Evolutionary conservation across 2,113 vertebrate genomes (phyloP), one percentile per base, ranked within the genome.

Genomic region (Diglossa brunneiventris): DNA sequence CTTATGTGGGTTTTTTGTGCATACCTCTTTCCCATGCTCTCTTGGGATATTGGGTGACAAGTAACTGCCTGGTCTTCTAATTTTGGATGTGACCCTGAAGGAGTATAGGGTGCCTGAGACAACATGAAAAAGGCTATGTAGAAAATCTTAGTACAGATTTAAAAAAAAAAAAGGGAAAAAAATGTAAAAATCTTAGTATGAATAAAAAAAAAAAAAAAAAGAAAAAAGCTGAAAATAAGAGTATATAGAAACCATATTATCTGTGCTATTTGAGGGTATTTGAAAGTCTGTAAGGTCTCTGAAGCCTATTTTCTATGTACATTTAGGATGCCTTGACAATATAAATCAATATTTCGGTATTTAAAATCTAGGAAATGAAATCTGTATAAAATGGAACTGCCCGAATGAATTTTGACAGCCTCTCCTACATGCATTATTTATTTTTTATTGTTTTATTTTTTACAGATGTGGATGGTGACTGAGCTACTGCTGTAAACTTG

Each of bases 311-410:
- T 91, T 78, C 75, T 88, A 7, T 31, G 9, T 66, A 46, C 61
- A n/a, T 58, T 93, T 87, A 81, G 61, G 79, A 75, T 89, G 18
- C 18, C 37, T 83, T 90, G 64, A 72, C 47, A 93, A 88, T 55
- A 78, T 83, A 83, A 90, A 94, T 94, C 79, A 86, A 27, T 83
- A 90, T 74, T 88, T 94, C 14, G 41, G 39, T 78, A 63, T 93
- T 96, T 90, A 89, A 93, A 95, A 74, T 63, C 42, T 55, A 85
- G 55, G 64, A 93, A 95, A 93, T 94, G n/a, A 92, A 90, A 90
- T 86, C 68, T 78, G 31, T 70, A 52, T 72, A 90, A 88, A 94
- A 92, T 75, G 23, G 73, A 94, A 83, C 63, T 78, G 64, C 52
- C 21, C 0, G 0, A 67, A 93, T 83, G 19, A 90, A 81, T 94